These are phyloP conservation scores for Pterostichus niger DNA, from an alignment of 2,888 invertebrate species.

Conservation along the genomic window DNA sequence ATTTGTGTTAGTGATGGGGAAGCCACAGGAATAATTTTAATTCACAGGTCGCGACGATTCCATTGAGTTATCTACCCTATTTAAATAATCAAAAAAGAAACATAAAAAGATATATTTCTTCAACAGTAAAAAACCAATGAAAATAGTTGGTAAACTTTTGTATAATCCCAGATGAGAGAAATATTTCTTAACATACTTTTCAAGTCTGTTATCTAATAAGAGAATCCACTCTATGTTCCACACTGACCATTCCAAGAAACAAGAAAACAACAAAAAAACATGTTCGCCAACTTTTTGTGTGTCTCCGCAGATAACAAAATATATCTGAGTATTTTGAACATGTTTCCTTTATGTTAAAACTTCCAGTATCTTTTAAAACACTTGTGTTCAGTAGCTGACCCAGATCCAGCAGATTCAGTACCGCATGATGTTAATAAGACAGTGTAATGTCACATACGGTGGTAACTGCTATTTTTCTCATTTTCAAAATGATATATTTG, in stretches of 20 bases:
- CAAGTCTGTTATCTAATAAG: too few relatives aligned
- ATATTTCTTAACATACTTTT: too few relatives aligned
- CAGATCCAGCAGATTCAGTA: constrained; percentile 6
- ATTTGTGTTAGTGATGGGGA: too few relatives aligned
- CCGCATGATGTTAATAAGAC: constrained; percentile 13
- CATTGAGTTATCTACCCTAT: too few relatives aligned
- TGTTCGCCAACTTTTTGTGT: constrained; percentile 22
- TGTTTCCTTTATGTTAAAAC: constrained; percentile 45
- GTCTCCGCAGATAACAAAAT: constrained; percentile 30
- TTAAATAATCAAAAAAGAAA: too few relatives aligned
- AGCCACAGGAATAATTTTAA: too few relatives aligned
- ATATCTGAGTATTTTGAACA: constrained; percentile 28
- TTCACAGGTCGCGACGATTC: too few relatives aligned
- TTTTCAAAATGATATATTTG: constrained; percentile 24
- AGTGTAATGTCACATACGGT: constrained; percentile 32
- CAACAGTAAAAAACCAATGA: too few relatives aligned
- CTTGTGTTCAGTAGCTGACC: constrained; percentile 45
- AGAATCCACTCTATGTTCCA: too few relatives aligned
- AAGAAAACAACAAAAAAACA: constrained; percentile 17
- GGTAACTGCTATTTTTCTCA: constrained; percentile 5
- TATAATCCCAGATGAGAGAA: too few relatives aligned
- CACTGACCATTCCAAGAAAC: constrained; percentile 19
- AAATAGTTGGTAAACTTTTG: too few relatives aligned
- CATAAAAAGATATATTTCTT: too few relatives aligned
- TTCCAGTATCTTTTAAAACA: constrained; percentile 55